Evolutionary conservation across 2,113 vertebrate genomes (phyloP).

Genomic region (Carassius gibelio): DNA sequence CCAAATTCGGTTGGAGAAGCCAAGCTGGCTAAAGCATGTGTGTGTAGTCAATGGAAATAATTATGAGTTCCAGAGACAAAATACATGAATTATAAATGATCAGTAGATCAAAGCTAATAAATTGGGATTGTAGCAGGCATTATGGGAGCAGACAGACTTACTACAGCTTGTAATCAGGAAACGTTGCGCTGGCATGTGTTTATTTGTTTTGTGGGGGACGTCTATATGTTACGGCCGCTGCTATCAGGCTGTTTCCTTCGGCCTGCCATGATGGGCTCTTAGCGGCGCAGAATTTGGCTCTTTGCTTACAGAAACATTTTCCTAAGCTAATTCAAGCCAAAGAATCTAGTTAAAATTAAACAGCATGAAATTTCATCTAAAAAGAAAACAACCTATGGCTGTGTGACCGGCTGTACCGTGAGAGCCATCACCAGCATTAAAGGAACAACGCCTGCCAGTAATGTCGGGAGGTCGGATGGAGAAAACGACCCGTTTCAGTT

Average conservation of each 20-base stretch:
- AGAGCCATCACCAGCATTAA: conserved; percentile 32
- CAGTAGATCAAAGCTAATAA: background rate
- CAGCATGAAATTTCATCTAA: conserved; percentile 59
- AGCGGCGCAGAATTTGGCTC: conserved; percentile 28
- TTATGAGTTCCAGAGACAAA: too few relatives aligned
- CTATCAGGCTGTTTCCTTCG: background rate
- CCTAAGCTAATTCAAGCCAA: conserved; percentile 54
- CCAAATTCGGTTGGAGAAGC: background rate
- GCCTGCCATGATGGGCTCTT: background rate
- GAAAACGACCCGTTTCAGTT: background rate
- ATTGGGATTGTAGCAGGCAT: background rate
- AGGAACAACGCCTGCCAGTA: background rate
- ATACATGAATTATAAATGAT: background rate
- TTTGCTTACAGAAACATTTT: conserved; percentile 59
- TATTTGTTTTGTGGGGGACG: background rate
- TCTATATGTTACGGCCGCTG: background rate
- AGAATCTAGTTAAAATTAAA: conserved; percentile 55
- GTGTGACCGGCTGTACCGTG: background rate
- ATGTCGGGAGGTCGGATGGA: background rate
- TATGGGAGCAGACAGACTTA: background rate
- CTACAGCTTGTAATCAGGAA: conserved; percentile 36
- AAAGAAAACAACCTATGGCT: conserved; percentile 53
- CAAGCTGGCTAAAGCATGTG: background rate
- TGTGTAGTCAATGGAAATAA: too few relatives aligned
- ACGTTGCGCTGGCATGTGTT: background rate